Conservation (phyloP, 2,113 vertebrate species). For the Seriola dumerili region DNA sequence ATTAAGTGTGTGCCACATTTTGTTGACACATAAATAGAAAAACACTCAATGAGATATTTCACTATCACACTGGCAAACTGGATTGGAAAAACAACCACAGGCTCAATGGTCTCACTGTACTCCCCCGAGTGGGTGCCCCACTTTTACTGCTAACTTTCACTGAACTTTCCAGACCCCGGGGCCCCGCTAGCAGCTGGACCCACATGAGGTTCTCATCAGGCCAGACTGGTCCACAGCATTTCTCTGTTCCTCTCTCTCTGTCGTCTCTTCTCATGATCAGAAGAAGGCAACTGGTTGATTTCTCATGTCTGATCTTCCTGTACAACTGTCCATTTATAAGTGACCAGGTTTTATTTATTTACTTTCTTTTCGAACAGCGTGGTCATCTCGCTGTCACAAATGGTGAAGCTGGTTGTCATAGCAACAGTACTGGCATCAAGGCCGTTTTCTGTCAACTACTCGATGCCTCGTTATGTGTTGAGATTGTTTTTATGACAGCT, state of each 20-base stretch:
- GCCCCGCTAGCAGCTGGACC: constrained; percentile 62
- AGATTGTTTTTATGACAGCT: background rate
- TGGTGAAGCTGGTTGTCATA: background rate
- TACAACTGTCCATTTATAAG: background rate
- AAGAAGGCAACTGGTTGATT: background rate
- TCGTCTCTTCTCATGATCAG: constrained; percentile 19
- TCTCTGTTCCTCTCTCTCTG: constrained; percentile 25
- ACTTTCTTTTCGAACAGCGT: background rate
- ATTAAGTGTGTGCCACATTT: background rate
- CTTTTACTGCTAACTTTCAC: constrained; percentile 77
- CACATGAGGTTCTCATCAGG: constrained; percentile 79
- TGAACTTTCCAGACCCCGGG: constrained; percentile 65
- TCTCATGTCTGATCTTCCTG: background rate
- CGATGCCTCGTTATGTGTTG: background rate
- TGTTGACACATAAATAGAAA: constrained; percentile 7
- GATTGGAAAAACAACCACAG: constrained; percentile 44
- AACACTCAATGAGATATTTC: constrained; percentile 20
- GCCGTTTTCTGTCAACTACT: background rate
- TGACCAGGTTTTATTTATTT: background rate
- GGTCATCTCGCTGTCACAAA: background rate
- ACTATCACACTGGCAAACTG: constrained; percentile 31
- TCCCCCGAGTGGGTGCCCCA: constrained; percentile 62
- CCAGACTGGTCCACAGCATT: constrained; percentile 5
- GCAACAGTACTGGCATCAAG: background rate
- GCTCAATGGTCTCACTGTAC: constrained; percentile 67